These are phyloP conservation scores for Enteromius paludinosus DNA, from an alignment of 2,797 vertebrate genomes.

Conservation along the genomic window DNA sequence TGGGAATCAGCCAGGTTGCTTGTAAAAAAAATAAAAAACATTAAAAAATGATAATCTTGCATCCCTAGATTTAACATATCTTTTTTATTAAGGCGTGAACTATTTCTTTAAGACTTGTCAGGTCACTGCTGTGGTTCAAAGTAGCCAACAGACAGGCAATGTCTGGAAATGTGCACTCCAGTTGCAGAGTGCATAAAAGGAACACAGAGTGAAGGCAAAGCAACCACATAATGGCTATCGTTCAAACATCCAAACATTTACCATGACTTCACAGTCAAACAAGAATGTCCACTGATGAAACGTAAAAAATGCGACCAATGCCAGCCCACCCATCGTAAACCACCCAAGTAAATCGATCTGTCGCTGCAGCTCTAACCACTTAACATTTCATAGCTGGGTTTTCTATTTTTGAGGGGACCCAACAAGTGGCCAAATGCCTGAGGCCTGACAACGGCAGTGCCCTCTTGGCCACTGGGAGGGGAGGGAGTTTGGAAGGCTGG, in stretches of 20 bases:
- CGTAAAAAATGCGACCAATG: slow-evolving; percentile 52
- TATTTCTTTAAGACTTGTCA: slow-evolving; percentile 2
- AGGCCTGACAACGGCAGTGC: slow-evolving; percentile 21
- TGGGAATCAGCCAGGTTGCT: no score
- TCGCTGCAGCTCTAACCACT: slow-evolving; percentile 47
- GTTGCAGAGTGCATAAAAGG: slow-evolving; percentile 31
- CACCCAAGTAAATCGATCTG: slow-evolving; percentile 52
- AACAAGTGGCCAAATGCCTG: slow-evolving; percentile 54
- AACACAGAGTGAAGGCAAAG: background rate
- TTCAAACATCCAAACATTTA: slow-evolving; percentile 40
- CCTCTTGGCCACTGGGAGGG: slow-evolving; percentile 21
- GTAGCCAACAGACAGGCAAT: slow-evolving; percentile 5
- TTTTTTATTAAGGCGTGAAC: background rate
- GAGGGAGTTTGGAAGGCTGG: background rate
- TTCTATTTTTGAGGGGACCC: slow-evolving; percentile 42
- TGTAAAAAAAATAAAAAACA: no score
- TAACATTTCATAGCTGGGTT: slow-evolving; percentile 34
- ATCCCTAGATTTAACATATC: background rate
- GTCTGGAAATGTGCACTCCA: slow-evolving; percentile 40
- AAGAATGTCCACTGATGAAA: slow-evolving; percentile 39
- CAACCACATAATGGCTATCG: slow-evolving; percentile 16
- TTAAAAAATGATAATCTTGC: no score
- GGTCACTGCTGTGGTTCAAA: slow-evolving; percentile 22
- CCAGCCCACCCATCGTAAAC: slow-evolving; percentile 50
- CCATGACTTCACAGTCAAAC: slow-evolving; percentile 43